A percentile compares a stretch with the other conserved stretches of the same genome.
phyloP scores from a whole-genome alignment of 2,888 invertebrate genomes.

The Ichneumoninae sp. region DNA sequence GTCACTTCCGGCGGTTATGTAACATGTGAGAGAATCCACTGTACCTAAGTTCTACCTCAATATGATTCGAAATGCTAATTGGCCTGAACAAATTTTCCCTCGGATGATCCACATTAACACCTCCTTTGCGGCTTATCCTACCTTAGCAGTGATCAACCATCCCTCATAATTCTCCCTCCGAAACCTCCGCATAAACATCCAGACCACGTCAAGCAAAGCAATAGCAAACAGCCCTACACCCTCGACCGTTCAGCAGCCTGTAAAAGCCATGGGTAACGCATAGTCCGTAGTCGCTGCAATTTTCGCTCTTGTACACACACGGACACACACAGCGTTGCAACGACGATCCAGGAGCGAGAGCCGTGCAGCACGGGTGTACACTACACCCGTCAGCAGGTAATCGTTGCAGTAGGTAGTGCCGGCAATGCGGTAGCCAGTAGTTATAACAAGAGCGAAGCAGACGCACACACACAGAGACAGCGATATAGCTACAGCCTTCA shows the following conservation, averaged over 20 bases:
- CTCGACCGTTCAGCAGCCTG: constrained; percentile 23
- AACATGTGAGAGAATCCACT: no score
- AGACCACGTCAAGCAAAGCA: constrained; percentile 13
- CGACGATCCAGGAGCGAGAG: constrained; percentile 31
- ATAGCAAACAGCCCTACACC: constrained; percentile 1
- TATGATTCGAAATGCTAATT: no score
- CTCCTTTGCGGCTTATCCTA: neutral
- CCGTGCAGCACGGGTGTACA: constrained; percentile 24
- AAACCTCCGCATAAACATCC: neutral
- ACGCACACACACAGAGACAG: constrained; percentile 1
- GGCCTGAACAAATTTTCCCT: no score
- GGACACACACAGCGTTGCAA: constrained; percentile 18
- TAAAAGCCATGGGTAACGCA: constrained; percentile 27
- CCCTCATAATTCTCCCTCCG: neutral
- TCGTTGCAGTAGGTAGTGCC: constrained; percentile 62
- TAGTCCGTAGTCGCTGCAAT: constrained; percentile 38
- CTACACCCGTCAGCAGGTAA: constrained; percentile 57
- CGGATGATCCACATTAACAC: no score
- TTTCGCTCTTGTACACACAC: constrained; percentile 38
- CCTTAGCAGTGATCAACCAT: neutral
- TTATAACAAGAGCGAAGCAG: constrained; percentile 59
- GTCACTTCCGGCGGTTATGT: no score
- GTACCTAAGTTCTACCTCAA: no score
- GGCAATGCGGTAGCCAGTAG: constrained; percentile 63
- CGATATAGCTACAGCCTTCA: constrained; percentile 30